Conservation (phyloP, 2,113 vertebrate species). For the Ophthalmolycus amberensis region DNA sequence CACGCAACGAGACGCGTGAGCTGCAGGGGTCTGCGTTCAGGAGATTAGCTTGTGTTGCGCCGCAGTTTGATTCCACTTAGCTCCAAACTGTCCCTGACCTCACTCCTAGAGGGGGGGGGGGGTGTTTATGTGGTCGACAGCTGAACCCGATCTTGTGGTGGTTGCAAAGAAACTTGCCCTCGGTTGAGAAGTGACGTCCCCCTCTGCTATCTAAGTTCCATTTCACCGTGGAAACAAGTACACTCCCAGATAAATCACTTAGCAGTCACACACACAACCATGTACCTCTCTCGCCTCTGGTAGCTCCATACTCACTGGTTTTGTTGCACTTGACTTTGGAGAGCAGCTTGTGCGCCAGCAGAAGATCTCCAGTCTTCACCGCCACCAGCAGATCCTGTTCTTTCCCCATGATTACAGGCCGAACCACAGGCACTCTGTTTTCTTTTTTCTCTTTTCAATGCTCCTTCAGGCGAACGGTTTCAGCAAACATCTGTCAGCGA, state of each 20-base stretch:
- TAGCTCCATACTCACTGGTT: conserved; percentile 78
- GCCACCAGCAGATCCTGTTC: conserved; percentile 84
- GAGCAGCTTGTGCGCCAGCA: conserved; percentile 80
- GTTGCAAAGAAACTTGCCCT: conserved; percentile 24
- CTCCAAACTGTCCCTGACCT: conserved; percentile 44
- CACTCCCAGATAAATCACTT: not conserved
- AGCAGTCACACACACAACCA: not conserved
- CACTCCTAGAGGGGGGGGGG: conserved; percentile 18
- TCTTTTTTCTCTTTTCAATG: not conserved
- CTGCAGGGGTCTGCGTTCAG: conserved; percentile 51
- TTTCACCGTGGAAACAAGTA: conserved; percentile 34
- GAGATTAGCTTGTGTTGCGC: conserved; percentile 62
- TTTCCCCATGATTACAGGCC: conserved; percentile 78
- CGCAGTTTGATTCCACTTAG: conserved; percentile 62
- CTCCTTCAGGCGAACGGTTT: not conserved
- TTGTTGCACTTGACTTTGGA: conserved; percentile 83
- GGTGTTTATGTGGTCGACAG: conserved; percentile 16
- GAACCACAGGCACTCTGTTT: conserved; percentile 13
- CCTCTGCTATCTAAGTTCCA: conserved; percentile 10
- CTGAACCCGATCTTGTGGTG: conserved; percentile 45
- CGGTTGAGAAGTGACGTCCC: not conserved
- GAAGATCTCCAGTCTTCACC: conserved; percentile 83
- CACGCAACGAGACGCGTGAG: conserved; percentile 19
- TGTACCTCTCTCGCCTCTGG: not conserved
- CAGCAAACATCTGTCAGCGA: conserved; percentile 27